These are phyloP conservation scores for Drosophila truncata DNA, from an alignment of 1,140 invertebrate species.

Conservation along the genomic window DNA sequence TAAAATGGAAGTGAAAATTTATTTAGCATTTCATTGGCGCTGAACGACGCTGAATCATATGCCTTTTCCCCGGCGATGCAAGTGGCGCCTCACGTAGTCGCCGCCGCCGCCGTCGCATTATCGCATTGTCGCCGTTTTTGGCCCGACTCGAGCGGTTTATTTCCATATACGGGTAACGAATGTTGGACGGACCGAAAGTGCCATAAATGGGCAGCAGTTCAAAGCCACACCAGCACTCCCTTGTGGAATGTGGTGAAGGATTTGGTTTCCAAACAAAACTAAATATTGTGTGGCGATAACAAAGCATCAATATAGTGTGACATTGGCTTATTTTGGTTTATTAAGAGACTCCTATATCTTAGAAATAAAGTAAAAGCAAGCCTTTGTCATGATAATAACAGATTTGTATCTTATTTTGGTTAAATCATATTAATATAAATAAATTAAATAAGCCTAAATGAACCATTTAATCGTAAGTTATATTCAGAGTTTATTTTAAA, in stretches of 20 bases:
- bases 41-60: slow-evolving; percentile 57
- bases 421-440: neutral
- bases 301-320: slow-evolving; percentile 1
- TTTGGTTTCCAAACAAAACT: slow-evolving; percentile 1
- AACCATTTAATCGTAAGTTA: no score
- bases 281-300: neutral
- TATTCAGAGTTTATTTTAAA: no score
- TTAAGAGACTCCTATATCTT: neutral
- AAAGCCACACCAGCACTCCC: slow-evolving; percentile 51
- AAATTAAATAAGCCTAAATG: no score
- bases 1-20: slow-evolving; percentile 82
- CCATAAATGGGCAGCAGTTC: slow-evolving; percentile 10
- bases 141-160: slow-evolving; percentile 43
- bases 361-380: no score
- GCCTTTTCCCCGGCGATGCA: slow-evolving; percentile 26
- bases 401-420: neutral
- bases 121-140: slow-evolving; percentile 50
- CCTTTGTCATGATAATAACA: neutral
- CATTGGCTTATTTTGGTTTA: neutral
- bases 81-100: slow-evolving; percentile 75
- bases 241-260: slow-evolving; percentile 68
- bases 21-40: slow-evolving; percentile 78
- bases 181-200: slow-evolving; percentile 4
- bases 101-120: slow-evolving; percentile 5
- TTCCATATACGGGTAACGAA: slow-evolving; percentile 52